Percentiles rank a stretch among this genome's conserved stretches.
Conservation (phyloP, 2,797 vertebrate genomes). For the Xiphophorus birchmanni region DNA sequence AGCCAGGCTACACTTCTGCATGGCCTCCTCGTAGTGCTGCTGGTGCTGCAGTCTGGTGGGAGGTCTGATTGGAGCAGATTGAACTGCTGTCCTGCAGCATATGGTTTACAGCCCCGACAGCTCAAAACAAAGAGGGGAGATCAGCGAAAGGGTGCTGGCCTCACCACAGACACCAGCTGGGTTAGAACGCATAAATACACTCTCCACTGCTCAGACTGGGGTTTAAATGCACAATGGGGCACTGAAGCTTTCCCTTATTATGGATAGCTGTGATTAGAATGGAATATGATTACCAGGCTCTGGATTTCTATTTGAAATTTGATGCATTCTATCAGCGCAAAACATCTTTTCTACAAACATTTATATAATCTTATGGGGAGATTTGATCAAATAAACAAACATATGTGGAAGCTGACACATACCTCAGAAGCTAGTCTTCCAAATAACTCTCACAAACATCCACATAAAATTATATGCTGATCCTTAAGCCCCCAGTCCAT, state of each 20-base stretch:
- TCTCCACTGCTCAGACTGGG: neutral
- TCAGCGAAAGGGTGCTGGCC: slow-evolving; percentile 51
- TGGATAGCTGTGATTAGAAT: neutral
- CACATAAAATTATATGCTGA: neutral
- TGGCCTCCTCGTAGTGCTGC: slow-evolving; percentile 31
- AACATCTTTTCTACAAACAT: neutral
- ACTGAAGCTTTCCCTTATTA: slow-evolving; percentile 6
- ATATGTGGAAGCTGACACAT: neutral
- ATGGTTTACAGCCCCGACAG: slow-evolving; percentile 68
- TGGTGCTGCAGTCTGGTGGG: slow-evolving; percentile 40
- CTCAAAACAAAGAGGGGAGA: slow-evolving; percentile 54
- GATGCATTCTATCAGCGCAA: neutral
- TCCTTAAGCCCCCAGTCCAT: neutral
- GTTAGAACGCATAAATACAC: slow-evolving; percentile 33
- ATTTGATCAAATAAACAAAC: neutral
- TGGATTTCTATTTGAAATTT: neutral
- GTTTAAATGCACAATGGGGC: slow-evolving; percentile 12
- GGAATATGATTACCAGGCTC: neutral
- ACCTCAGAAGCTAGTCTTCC: neutral
- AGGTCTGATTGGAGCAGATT: slow-evolving; percentile 75
- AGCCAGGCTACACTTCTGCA: slow-evolving; percentile 12
- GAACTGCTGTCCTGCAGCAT: slow-evolving; percentile 74
- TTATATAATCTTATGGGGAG: neutral
- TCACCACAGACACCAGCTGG: slow-evolving; percentile 65
- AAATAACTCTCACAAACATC: neutral